These are phyloP conservation scores for Lucilia sericata DNA, from an alignment of 1,140 invertebrate species.

Conservation along the genomic window DNA sequence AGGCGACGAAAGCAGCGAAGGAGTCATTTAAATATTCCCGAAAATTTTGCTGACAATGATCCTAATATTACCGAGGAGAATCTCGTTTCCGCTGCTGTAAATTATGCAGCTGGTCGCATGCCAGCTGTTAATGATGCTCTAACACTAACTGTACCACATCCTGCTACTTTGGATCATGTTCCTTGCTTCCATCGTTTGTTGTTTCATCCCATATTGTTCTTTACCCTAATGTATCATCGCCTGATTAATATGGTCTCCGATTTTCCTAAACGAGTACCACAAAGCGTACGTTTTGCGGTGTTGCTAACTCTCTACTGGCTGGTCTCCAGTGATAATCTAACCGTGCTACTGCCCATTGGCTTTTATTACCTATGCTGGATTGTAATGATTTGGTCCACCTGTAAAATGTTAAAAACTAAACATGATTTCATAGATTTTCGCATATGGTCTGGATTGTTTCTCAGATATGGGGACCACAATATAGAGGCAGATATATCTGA, in stretches of 20 bases:
- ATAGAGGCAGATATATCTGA: constrained; percentile 83
- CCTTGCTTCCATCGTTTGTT: constrained; percentile 78
- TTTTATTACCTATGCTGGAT: constrained; percentile 80
- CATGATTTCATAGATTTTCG: constrained; percentile 80
- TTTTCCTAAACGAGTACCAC: constrained; percentile 71
- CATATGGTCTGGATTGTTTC: constrained; percentile 83
- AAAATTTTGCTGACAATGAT: background rate
- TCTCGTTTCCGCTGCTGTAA: constrained; percentile 82
- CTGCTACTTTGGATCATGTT: constrained; percentile 75
- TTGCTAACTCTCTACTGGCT: constrained; percentile 78
- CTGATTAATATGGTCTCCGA: constrained; percentile 75
- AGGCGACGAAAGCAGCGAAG: background rate
- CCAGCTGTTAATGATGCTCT: constrained; percentile 81
- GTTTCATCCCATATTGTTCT: constrained; percentile 76
- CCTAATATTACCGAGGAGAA: constrained; percentile 80
- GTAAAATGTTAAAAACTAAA: constrained; percentile 82
- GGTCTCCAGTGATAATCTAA: constrained; percentile 74
- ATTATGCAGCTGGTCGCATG: constrained; percentile 82
- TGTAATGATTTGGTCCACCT: constrained; percentile 81
- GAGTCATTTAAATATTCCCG: constrained; percentile 25
- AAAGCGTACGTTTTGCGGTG: constrained; percentile 75
- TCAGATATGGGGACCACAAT: constrained; percentile 77
- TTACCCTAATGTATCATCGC: constrained; percentile 77
- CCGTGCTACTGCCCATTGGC: constrained; percentile 76
- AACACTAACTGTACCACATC: constrained; percentile 75